Evolutionary conservation across 2,113 vertebrate genomes (phyloP).

Genomic region (Gymnogyps californianus): DNA sequence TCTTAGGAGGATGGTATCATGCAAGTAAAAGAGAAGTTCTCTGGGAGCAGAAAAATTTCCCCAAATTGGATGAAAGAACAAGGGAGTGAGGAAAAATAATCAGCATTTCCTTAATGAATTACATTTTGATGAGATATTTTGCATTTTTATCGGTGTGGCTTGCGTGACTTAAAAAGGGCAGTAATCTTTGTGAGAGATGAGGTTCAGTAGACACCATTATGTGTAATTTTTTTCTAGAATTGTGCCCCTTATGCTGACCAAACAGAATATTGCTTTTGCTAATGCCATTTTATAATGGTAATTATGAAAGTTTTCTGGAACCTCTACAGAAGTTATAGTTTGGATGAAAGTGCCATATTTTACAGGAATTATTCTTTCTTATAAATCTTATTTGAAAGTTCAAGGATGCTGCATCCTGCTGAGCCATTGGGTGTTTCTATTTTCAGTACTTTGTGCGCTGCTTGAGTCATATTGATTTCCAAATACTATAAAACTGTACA

Average conservation of each 20-base stretch:
- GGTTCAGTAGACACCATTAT: neutral
- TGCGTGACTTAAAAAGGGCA: neutral
- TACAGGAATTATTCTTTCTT: constrained; percentile 53
- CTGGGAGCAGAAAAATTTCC: neutral
- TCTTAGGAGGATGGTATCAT: neutral
- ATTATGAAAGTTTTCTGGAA: constrained; percentile 45
- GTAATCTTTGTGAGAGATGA: neutral
- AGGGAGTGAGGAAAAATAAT: neutral
- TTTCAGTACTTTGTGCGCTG: constrained; percentile 61
- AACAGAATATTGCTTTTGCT: neutral
- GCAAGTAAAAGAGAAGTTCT: neutral
- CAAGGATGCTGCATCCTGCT: constrained; percentile 48
- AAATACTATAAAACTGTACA: constrained; percentile 58
- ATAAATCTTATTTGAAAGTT: constrained; percentile 32
- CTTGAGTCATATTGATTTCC: constrained; percentile 65
- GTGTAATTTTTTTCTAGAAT: neutral
- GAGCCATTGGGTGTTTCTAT: constrained; percentile 45
- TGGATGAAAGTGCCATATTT: constrained; percentile 33
- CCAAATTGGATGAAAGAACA: neutral
- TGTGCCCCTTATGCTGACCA: neutral
- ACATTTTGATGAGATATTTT: neutral
- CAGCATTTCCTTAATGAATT: neutral
- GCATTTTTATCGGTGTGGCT: neutral
- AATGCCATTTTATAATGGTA: neutral
- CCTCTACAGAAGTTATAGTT: neutral